Evolutionary conservation across 2,113 vertebrate genomes (phyloP).

Genomic region (Dasypus novemcinctus): DNA sequence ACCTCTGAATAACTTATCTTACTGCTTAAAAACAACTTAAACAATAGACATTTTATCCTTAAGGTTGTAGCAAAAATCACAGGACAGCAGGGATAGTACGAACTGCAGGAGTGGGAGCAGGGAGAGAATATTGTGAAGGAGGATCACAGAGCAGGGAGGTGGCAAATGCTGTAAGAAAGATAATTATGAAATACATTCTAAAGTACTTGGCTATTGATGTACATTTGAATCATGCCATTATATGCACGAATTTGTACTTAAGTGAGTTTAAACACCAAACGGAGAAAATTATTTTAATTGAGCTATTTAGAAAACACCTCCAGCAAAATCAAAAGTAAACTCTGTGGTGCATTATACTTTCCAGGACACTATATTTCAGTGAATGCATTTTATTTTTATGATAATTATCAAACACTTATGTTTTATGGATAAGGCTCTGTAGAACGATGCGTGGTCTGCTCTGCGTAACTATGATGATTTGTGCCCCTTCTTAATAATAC

Average conservation of each 20-base stretch:
- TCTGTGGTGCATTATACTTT: not conserved
- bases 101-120: not conserved
- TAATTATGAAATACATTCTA: not conserved
- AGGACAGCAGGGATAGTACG: not conserved
- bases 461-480: constrained; percentile 5
- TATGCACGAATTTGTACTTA: constrained; percentile 2
- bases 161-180: not conserved
- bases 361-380: not conserved
- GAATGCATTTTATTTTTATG: constrained; percentile 33
- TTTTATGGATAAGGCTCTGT: constrained; percentile 31
- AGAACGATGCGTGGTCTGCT: not conserved
- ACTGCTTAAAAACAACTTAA: not conserved
- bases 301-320: constrained; percentile 50
- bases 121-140: not conserved
- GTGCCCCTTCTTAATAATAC: constrained; percentile 12
- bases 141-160: not conserved
- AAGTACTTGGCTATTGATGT: not conserved
- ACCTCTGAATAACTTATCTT: not conserved
- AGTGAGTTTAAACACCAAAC: not conserved
- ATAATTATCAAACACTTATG: constrained; percentile 36
- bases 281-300: constrained; percentile 59
- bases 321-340: constrained; percentile 41
- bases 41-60: not conserved
- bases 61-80: not conserved
- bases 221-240: not conserved